A percentile compares a stretch with the other conserved stretches of the same genome.
Evolutionary conservation across 2,888 invertebrate genomes (phyloP).

Genomic region (Nesidiocoris tenuis): DNA sequence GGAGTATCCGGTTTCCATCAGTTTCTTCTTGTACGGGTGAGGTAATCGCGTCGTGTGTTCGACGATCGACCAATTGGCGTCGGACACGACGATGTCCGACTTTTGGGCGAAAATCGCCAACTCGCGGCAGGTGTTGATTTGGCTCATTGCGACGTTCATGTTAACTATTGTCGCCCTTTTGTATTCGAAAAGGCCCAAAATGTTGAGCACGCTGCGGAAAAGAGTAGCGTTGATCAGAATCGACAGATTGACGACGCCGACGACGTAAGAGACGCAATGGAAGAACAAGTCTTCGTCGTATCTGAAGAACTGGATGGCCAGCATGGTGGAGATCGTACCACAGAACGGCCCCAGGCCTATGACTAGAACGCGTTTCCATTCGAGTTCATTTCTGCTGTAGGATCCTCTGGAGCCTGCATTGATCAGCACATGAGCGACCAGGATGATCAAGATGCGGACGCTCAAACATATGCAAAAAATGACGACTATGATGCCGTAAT

Average conservation of each 20-base stretch:
- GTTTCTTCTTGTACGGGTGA: constrained; percentile 18
- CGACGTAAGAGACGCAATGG: constrained; percentile 16
- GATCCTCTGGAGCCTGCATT: neutral
- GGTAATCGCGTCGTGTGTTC: constrained; percentile 21
- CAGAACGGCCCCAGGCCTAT: constrained; percentile 6
- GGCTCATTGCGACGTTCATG: constrained; percentile 31
- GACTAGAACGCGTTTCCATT: constrained; percentile 26
- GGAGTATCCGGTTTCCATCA: constrained; percentile 29
- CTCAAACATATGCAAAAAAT: constrained; percentile 6
- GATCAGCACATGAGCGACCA: neutral
- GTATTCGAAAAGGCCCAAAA: constrained; percentile 34
- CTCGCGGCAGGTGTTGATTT: constrained; percentile 30
- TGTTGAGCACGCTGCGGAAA: neutral
- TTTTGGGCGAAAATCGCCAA: constrained; percentile 18
- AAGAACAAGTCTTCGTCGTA: constrained; percentile 1
- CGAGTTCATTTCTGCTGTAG: neutral
- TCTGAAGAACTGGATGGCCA: neutral
- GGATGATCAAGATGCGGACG: neutral
- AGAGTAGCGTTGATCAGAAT: constrained; percentile 21
- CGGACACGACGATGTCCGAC: constrained; percentile 16
- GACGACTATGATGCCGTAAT: constrained; percentile 21
- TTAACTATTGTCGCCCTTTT: constrained; percentile 22
- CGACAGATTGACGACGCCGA: constrained; percentile 4
- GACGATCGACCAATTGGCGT: constrained; percentile 32
- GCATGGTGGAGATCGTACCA: neutral